phyloP scores from a whole-genome alignment of 2,113 vertebrate species.

The Corydoras maculifer region DNA sequence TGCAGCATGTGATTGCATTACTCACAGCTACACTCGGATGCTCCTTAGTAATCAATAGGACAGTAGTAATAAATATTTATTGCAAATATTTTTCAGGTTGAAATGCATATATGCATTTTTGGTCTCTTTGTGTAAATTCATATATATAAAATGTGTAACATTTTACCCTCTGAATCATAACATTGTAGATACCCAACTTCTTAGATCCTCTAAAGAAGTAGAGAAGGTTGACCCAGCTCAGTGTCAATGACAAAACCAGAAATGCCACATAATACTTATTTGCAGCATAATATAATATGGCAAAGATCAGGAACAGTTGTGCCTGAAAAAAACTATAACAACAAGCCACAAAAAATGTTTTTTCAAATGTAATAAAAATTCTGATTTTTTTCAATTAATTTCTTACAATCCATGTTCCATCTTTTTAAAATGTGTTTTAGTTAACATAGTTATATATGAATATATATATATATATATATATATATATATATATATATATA shows the following conservation, averaged over 20 bases:
- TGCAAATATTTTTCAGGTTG: no score
- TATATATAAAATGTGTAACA: no score
- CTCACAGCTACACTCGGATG: no score
- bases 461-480: not conserved
- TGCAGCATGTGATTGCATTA: no score
- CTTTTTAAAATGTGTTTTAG: not conserved
- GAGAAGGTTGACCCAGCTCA: conserved; percentile 87
- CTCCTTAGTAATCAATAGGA: no score
- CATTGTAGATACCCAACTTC: conserved; percentile 86
- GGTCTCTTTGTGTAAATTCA: no score
- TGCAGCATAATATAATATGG: conserved; percentile 57
- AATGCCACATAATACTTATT: conserved; percentile 68
- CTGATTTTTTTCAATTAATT: not conserved
- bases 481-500: not conserved
- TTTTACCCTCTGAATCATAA: conserved; percentile 92
- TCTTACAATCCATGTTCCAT: not conserved
- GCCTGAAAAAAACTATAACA: conserved; percentile 75
- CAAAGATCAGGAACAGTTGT: conserved; percentile 62
- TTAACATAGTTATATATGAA: no score
- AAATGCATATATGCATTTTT: no score
- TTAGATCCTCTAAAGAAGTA: conserved; percentile 81
- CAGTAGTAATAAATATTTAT: no score
- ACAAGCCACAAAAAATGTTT: not conserved
- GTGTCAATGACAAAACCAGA: conserved; percentile 76
- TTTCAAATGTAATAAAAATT: not conserved